Evolutionary conservation across 37 sponge, comb jelly and placozoan genomes (phyloP).

Genomic region (Dysidea cf. avara): DNA sequence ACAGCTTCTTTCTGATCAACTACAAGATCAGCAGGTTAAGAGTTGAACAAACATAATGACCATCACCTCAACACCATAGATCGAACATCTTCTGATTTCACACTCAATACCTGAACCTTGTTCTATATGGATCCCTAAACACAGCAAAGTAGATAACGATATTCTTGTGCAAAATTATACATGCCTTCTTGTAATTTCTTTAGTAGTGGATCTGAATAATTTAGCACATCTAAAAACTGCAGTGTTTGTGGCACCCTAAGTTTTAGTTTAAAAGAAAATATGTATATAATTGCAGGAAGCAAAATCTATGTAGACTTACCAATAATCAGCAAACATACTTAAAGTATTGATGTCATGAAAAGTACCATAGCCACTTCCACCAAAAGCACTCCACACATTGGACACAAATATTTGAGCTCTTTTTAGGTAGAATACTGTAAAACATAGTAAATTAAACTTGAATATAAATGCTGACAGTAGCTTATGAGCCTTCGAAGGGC

Average conservation of each 20-base stretch:
- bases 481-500: no score
- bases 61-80: conserved; percentile 80
- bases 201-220: conserved; percentile 55
- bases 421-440: conserved; percentile 71
- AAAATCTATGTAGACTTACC: no score
- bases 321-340: conserved; percentile 96
- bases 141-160: no score
- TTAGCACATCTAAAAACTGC: conserved; percentile 58
- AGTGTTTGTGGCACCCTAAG: conserved; percentile 73
- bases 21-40: not conserved
- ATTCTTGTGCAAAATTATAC: no score
- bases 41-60: not conserved
- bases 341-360: conserved; percentile 74
- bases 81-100: conserved; percentile 80
- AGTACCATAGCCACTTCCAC: conserved; percentile 74
- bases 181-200: conserved; percentile 23
- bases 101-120: conserved; percentile 53
- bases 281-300: no score
- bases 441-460: not conserved
- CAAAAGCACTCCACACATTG: conserved; percentile 74
- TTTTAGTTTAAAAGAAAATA: no score
- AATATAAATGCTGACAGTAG: no score
- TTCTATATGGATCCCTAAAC: conserved; percentile 29
- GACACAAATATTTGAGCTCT: conserved; percentile 90
- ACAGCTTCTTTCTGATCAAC: not conserved